Base-by-base conservation (phyloP, 35 echinoderm and acorn worm genomes). In the Apostichopus californicus region DNA sequence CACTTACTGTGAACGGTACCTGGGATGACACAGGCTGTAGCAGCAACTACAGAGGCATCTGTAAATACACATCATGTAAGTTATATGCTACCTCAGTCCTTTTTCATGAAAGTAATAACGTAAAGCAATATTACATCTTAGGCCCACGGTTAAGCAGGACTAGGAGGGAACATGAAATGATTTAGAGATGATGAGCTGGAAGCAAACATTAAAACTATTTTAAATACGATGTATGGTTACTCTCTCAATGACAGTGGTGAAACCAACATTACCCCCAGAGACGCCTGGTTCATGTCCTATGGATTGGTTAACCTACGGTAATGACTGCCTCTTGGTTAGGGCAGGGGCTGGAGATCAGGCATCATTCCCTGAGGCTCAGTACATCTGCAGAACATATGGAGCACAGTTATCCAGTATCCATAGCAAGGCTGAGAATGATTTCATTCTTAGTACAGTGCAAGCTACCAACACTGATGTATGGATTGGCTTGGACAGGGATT, bases 31-130 rank as follows among this genome's bases (percentile, higher is more conserved):
- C 93, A 9, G 46, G 34, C 6, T 98, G 96, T 71, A 21, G 23
- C 64, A 70, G 80, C 17, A 90, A 90, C 28, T 90, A 86, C 71
- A 71, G 46, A 13, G 92, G 91, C 15, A 64, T 98, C 7, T 98
- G 96, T 85, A 98, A 98, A 79, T 93, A 95, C 71, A 92, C 92
- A 53, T 60, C 78, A 26, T 66, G 96, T 98, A 92, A 94, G 94
- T 88, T 10, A 17, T 7, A 46, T 46, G 34, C 34, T 46, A 46
- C 34, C 34, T 46, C 34, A 46, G 34, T 28, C 26, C 10, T 8
- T 28, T 28, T 28, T 28, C 26, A 28, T 28, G 26, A 28, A 28
- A 28, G 26, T 46, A 46, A 46, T 46, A 46, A 46, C 34, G 3
- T 46, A 46, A 46, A 46, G 34, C 34, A 46, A 46, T 28, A 28